Evolutionary conservation across 2,797 vertebrate genomes (phyloP).

Genomic region (Leptodactylus fallax): DNA sequence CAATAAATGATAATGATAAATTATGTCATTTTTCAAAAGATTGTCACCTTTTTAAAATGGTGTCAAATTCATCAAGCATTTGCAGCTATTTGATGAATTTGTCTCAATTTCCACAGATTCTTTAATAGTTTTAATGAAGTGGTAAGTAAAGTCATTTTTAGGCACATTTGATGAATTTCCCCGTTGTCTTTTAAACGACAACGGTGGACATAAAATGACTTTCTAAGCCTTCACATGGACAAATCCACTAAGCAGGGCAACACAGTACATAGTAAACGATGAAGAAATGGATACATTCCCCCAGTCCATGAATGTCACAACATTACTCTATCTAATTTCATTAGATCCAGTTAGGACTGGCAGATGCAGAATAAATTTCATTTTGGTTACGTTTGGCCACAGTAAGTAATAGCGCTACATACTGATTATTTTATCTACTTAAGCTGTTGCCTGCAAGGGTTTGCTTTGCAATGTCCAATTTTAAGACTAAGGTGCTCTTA

Average conservation of each 20-base stretch:
- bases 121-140: too few species aligned
- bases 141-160: too few species aligned
- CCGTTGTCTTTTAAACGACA: too few species aligned
- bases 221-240: background rate
- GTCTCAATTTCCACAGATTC: too few species aligned
- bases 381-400: conserved; percentile 33
- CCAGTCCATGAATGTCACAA: conserved; percentile 35
- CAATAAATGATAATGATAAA: too few species aligned
- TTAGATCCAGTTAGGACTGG: conserved; percentile 19
- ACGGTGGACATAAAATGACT: background rate
- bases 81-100: too few species aligned
- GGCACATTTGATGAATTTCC: too few species aligned
- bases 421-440: conserved; percentile 43
- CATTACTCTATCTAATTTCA: conserved; percentile 37
- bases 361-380: conserved; percentile 42
- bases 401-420: background rate
- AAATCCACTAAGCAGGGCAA: background rate
- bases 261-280: background rate
- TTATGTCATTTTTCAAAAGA: too few species aligned
- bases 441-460: conserved; percentile 37
- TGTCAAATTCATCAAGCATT: too few species aligned
- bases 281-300: conserved; percentile 4
- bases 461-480: conserved; percentile 19
- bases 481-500: background rate
- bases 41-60: too few species aligned